A percentile compares a stretch with the other conserved stretches of the same genome.
These are phyloP conservation scores for Eurosta solidaginis DNA, from an alignment of 1,140 invertebrate species.

Conservation along the genomic window DNA sequence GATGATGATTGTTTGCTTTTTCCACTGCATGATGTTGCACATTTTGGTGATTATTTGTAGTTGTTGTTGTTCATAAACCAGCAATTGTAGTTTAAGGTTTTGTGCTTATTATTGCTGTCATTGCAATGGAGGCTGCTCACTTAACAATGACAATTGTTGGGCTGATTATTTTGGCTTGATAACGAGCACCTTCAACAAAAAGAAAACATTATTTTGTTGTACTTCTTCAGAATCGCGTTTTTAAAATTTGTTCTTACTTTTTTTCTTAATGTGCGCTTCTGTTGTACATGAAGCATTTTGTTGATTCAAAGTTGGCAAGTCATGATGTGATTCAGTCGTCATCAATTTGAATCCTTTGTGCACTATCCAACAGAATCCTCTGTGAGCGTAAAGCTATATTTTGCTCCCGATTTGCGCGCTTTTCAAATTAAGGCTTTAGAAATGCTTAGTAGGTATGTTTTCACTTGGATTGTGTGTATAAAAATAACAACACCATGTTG, in stretches of 20 bases:
- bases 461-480: background rate
- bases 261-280: background rate
- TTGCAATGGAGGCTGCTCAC: background rate
- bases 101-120: background rate
- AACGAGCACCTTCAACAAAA: conserved; percentile 28
- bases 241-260: background rate
- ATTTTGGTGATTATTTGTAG: conserved; percentile 17
- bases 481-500: background rate
- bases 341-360: conserved; percentile 30
- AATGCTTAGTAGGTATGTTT: background rate
- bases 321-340: conserved; percentile 26
- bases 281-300: background rate
- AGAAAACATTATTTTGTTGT: conserved; percentile 8
- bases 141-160: conserved; percentile 32
- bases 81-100: background rate
- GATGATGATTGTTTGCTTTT: conserved; percentile 27
- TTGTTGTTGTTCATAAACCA: background rate
- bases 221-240: background rate
- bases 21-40: conserved; percentile 31
- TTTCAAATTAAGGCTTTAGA: background rate
- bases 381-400: background rate
- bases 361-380: background rate
- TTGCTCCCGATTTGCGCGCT: conserved; percentile 27
- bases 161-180: conserved; percentile 35
- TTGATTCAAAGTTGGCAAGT: background rate